phyloP scores from a whole-genome alignment of 2,797 vertebrate genomes.

The Bradypus variegatus region DNA sequence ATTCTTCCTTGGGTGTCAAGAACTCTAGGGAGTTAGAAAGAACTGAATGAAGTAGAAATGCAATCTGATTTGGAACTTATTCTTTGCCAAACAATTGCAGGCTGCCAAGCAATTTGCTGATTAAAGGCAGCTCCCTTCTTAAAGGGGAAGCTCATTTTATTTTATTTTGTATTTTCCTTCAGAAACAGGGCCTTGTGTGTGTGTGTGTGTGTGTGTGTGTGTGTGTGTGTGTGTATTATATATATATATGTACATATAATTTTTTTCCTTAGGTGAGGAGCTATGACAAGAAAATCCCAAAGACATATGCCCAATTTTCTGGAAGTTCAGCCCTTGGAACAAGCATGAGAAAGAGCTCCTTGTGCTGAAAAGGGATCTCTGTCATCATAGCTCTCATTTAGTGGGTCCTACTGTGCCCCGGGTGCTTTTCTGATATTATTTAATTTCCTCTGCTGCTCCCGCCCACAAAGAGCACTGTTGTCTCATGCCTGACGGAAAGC shows the following conservation, averaged over 20 bases:
- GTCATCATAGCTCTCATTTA: not conserved
- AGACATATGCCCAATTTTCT: not conserved
- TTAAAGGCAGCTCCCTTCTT: not conserved
- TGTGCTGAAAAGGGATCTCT: not conserved
- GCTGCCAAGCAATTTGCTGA: not conserved
- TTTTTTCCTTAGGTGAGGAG: not conserved
- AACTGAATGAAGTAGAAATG: not conserved
- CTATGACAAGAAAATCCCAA: not conserved
- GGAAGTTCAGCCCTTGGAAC: not conserved
- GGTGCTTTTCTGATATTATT: not conserved
- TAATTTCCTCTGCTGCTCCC: not conserved
- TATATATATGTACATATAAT: not conserved
- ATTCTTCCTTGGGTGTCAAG: not conserved
- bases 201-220: no score
- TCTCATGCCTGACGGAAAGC: not conserved
- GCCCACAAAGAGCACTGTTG: fast-evolving
- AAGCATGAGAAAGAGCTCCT: not conserved
- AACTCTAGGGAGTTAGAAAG: conserved; percentile 17
- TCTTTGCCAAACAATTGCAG: not conserved
- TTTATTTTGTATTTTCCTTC: not conserved
- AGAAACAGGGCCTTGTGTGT: not conserved
- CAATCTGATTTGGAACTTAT: not conserved
- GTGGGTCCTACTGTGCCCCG: not conserved
- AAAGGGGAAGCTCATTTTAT: not conserved
- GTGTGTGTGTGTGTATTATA: no score